Conservation (phyloP, 2,113 vertebrate genomes). For the Triplophysa dalaica region DNA sequence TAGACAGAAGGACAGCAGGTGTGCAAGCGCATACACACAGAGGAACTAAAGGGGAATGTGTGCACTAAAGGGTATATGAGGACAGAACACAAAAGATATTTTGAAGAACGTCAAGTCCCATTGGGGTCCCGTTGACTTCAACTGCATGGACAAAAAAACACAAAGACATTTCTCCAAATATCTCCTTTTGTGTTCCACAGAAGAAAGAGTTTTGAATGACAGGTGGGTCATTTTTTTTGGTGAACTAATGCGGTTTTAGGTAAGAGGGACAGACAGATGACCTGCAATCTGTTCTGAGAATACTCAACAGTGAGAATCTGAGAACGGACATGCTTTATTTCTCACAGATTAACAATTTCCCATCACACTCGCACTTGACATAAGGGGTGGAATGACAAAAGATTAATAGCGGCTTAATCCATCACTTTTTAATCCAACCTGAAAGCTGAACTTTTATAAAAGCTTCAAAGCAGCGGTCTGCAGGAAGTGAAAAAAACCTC, state of each 20-base stretch:
- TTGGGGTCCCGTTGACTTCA: too few species aligned
- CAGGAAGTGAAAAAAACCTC: neutral
- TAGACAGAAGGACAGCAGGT: conserved; percentile 18
- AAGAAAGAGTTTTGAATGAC: too few species aligned
- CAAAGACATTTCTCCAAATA: too few species aligned
- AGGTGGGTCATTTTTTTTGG: too few species aligned
- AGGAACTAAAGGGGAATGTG: neutral
- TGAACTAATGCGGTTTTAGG: neutral
- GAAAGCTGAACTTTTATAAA: neutral
- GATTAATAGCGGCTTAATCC: neutral
- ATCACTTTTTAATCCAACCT: neutral
- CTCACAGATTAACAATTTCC: conserved; percentile 6
- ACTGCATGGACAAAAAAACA: neutral
- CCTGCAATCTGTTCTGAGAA: conserved; percentile 11
- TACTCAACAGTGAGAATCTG: neutral
- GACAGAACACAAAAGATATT: neutral
- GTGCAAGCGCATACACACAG: neutral
- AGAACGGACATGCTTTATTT: neutral
- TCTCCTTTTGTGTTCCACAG: too few species aligned
- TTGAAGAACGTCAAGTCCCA: too few species aligned
- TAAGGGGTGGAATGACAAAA: neutral
- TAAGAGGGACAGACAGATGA: conserved; percentile 12
- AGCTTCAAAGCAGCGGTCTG: neutral
- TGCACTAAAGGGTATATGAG: neutral
- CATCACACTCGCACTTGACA: neutral